A percentile compares a stretch with the other conserved stretches of the same genome.
phyloP scores from a whole-genome alignment of 1,140 invertebrate species.

The Telenomus remus region DNA sequence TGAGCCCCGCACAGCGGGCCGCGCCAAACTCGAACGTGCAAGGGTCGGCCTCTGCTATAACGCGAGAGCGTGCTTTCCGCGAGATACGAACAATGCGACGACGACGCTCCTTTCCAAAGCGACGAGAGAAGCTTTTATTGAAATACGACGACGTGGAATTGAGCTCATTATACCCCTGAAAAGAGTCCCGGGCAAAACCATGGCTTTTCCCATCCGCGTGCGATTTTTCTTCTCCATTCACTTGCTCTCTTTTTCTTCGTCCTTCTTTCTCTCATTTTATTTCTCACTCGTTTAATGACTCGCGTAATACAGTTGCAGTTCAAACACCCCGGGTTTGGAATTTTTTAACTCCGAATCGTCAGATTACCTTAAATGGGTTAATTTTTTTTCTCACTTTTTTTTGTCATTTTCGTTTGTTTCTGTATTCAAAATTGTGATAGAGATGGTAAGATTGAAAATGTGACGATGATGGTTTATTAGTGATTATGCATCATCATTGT shows the following conservation, averaged over 20 bases:
- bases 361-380: conserved; percentile 3
- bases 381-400: no score
- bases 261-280: conserved; percentile 7
- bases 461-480: no score
- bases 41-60: conserved; percentile 6
- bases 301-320: conserved; percentile 12
- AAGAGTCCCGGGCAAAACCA: conserved; percentile 27
- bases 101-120: conserved; percentile 18
- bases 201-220: conserved; percentile 5
- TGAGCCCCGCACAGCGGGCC: conserved; percentile 32
- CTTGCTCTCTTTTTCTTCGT: conserved; percentile 1
- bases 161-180: conserved; percentile 46
- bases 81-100: conserved; percentile 48
- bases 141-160: conserved; percentile 50
- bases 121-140: conserved; percentile 48
- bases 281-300: conserved; percentile 18
- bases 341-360: conserved; percentile 8
- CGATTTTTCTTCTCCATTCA: not conserved
- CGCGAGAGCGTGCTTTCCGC: conserved; percentile 43
- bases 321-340: conserved; percentile 5
- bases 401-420: no score
- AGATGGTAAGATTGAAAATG: no score
- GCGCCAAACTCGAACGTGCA: conserved; percentile 26
- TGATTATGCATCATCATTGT: conserved; percentile 10
- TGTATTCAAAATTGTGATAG: no score